Conservation (phyloP, 2,113 vertebrate species). For the Oxyura jamaicensis region DNA sequence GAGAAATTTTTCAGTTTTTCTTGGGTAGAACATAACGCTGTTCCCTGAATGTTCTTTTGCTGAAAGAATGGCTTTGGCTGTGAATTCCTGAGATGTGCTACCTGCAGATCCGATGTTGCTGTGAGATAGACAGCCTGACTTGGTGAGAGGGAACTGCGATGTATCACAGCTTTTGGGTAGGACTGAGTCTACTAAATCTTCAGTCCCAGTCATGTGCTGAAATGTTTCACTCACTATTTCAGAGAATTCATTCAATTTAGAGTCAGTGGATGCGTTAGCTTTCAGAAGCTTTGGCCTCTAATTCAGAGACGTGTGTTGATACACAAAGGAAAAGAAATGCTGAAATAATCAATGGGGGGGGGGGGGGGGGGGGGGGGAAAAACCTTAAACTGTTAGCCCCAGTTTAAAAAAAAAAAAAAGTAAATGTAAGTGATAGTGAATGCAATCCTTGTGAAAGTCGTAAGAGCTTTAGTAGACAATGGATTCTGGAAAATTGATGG, state of each 20-base stretch:
- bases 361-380: not conserved
- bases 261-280: not conserved
- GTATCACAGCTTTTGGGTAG: not conserved
- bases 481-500: not conserved
- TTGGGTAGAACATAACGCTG: not conserved
- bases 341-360: too few relatives aligned
- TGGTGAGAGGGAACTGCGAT: not conserved
- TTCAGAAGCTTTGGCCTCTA: not conserved
- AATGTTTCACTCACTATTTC: not conserved
- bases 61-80: not conserved
- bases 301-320: not conserved
- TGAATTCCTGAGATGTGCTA: not conserved
- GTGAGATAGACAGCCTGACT: not conserved
- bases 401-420: not conserved
- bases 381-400: not conserved
- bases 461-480: not conserved
- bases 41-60: not conserved
- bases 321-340: too few relatives aligned
- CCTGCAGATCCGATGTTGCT: not conserved
- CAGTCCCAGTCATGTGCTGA: not conserved
- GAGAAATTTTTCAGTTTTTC: not conserved
- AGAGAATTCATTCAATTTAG: not conserved
- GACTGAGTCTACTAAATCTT: not conserved
- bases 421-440: not conserved
- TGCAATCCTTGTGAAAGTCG: not conserved